Evolutionary conservation across 2,888 invertebrate genomes (phyloP), one percentile per base, ranked within the genome.

Genomic region (Pseudococcus jackbeardsleyi): DNA sequence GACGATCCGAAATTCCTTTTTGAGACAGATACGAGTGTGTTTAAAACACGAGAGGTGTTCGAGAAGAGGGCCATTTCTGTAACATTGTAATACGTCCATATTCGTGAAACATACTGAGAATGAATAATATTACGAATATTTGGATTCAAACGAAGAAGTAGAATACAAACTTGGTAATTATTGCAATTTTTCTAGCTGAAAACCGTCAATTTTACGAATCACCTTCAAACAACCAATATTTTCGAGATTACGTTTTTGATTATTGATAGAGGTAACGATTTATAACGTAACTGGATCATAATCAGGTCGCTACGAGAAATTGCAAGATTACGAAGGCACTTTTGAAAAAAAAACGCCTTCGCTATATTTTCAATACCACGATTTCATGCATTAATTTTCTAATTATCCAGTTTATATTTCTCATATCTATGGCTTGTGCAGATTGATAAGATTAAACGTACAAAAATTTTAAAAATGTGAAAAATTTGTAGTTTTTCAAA

Each of bases 1-100:
- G 94, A 92, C 84, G 96, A 93, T 88, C 96, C 96, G 90, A 97
- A 92, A 91, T 95, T 96, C 89, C 96, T 93, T 77, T 79, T 88
- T 7, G 79, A 82, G 7, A 82, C 0, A 46, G 79, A 82, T 19
- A 46, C 4, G 5, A 82, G 42, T 19, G 17, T 17, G 39, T 77
- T 77, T 17, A 77, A 39, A 39, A 19, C 46, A 46, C 79, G 79
- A n/a, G 79, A 82, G 19, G 12, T 19, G 79, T 46, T 82, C 12
- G 79, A 82, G 79, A 46, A 46, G 19, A 82, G 46, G 19, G 79
- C 79, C 79, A 82, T 82, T 19, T 26, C 79, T 82, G 33, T 17
- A 39, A 72, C 33, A 72, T 15, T 39, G 22, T 33, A 72, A 17
- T 42, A 42, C 33, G 12, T n/a, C 17, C 5, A 15, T 17, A 39